Evolutionary conservation across 2,888 invertebrate genomes (phyloP).

Genomic region (Reticulitermes lucifugus): DNA sequence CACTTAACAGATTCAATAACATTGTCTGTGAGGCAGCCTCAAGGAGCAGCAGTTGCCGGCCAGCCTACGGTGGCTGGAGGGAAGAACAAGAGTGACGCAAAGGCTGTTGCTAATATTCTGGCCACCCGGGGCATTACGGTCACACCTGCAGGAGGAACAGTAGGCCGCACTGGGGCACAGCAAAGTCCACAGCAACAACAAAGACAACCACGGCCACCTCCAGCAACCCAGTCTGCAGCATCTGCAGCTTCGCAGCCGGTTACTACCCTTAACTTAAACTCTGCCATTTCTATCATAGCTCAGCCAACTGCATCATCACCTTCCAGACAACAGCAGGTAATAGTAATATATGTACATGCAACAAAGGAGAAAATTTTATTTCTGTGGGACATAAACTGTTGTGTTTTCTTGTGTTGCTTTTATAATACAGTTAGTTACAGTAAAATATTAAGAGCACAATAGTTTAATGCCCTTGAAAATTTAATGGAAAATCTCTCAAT

Average conservation of each 20-base stretch:
- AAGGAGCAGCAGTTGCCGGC: neutral
- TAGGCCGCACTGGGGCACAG: conserved; percentile 55
- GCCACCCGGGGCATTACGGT: conserved; percentile 84
- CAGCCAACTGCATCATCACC: conserved; percentile 62
- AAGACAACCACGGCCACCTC: conserved; percentile 35
- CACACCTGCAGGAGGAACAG: conserved; percentile 67
- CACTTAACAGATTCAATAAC: conserved; percentile 81
- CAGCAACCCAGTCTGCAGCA: conserved; percentile 51
- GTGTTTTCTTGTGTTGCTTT: no score
- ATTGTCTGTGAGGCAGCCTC: conserved; percentile 68
- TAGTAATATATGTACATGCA: neutral
- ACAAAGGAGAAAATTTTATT: neutral
- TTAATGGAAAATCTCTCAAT: no score
- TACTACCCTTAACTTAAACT: conserved; percentile 67
- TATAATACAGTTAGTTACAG: no score
- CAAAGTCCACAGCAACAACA: conserved; percentile 63
- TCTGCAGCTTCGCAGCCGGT: conserved; percentile 60
- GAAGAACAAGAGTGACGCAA: conserved; percentile 68
- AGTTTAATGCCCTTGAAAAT: no score
- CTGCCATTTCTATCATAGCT: conserved; percentile 70
- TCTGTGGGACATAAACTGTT: neutral
- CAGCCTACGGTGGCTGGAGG: conserved; percentile 8
- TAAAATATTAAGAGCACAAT: no score
- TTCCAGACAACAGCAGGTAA: conserved; percentile 56
- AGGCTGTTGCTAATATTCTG: conserved; percentile 80